Base-by-base conservation (phyloP, 1,140 invertebrate species). In the Zophobas atratus region DNA sequence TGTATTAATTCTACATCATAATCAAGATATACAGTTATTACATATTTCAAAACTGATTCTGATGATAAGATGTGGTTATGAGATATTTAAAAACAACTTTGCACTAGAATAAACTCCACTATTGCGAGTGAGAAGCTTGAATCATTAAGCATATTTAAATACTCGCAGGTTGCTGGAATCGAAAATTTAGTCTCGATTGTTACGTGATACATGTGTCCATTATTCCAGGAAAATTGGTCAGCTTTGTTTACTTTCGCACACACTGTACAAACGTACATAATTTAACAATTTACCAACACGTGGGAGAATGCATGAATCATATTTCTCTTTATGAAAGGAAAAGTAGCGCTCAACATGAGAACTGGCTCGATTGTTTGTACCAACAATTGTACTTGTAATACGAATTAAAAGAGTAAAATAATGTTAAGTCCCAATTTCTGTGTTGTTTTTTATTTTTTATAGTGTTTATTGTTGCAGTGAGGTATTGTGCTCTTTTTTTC, bases 211-310 rank as follows among this genome's bases (percentile, higher is more conserved):
- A 3, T 60, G 8, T 46, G 43, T 46, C 20, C 20, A 60, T 60
- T 60, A 60, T 60, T 60, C 56, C 56, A 60, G 56, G 56, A 60
- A 60, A 60, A 60, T n/a, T 60, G 56, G 34, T 60, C 56, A 60
- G 36, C 56, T 60, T 8, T 60, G 36, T 60, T 60, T 60, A 39
- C 56, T 60, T 60, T 60, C 35, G 56, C 56, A 60, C 36, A 60
- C 56, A 60, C 56, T 60, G 56, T 60, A 60, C 56, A 60, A 60
- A 60, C 36, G 56, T 38, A 60, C 36, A 60, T 60, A 60, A 60
- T 60, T 60, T 60, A 60, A 60, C 56, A 60, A 60, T 60, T 60
- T 60, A 60, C 56, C 35, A 60, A 60, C 56, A 60, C 56, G 56
- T 60, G 56, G 56, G 56, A 60, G 56, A 60, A 60, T 60, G 8